A percentile compares a stretch with the other conserved stretches of the same genome.
phyloP scores from a whole-genome alignment of 2,797 vertebrate species.

The Poecilia velifera region DNA sequence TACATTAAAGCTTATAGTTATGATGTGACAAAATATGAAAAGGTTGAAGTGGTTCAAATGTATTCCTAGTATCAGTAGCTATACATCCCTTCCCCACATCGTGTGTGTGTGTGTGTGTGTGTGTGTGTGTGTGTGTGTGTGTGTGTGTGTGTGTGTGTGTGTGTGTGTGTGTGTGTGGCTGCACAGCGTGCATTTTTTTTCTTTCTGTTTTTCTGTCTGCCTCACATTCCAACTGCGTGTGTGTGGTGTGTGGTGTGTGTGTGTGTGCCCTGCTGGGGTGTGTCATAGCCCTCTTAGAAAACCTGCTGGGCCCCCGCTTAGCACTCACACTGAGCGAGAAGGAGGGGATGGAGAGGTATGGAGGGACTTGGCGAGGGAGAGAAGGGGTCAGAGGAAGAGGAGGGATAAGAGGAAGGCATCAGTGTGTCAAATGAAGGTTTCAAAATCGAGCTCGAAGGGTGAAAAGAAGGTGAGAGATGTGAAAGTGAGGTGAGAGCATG shows the following conservation, averaged over 20 bases:
- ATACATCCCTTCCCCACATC: conserved; percentile 55
- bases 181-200: neutral
- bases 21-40: neutral
- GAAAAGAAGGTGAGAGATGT: conserved; percentile 17
- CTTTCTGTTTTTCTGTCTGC: neutral
- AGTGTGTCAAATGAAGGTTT: conserved; percentile 40
- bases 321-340: conserved; percentile 61
- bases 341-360: conserved; percentile 32
- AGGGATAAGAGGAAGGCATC: conserved; percentile 43
- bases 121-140: conserved; percentile 20
- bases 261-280: conserved; percentile 37
- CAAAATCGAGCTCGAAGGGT: conserved; percentile 27
- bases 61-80: conserved; percentile 47
- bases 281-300: conserved; percentile 68
- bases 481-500: conserved; percentile 14
- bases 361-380: conserved; percentile 24
- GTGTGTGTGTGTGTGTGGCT: conserved; percentile 4
- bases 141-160: conserved; percentile 25
- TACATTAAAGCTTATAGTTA: neutral
- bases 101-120: conserved; percentile 17
- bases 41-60: neutral
- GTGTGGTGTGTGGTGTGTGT: conserved; percentile 20
- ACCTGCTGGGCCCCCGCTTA: conserved; percentile 67
- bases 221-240: conserved; percentile 49
- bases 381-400: conserved; percentile 46